Evolutionary conservation across 2,888 invertebrate species (phyloP), one percentile per base, ranked within the genome.

Genomic region (Lamellibrachia satsuma): DNA sequence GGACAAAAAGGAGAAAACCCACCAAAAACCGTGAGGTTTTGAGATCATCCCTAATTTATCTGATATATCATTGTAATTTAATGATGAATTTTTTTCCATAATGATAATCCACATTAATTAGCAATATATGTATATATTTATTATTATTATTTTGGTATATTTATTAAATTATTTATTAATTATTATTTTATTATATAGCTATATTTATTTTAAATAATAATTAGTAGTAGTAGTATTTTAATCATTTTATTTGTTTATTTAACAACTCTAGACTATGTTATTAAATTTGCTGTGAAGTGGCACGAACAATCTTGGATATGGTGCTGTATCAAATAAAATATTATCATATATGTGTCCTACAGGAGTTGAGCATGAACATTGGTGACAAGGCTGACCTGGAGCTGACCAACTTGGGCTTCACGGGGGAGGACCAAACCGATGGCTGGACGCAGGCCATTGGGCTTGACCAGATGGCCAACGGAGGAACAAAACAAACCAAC

Each of bases 301-400:
- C 75, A 75, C 39, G 22, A 75, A 75, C 22, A 22, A n/a, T 75
- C n/a, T 75, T 22, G 6, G 7, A 55, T 22, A 15, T 75, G 15
- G 75, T 22, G 22, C 60, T 15, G 15, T 60, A 60, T 9, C n/a
- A 22, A 75, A 75, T 75, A 75, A 75, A 22, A 57, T 57, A 57
- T 22, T 75, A 75, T 22, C 6, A 6, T 75, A 22, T 75, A 4
- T 22, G 11, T 15, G 75, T 75, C 22, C 6, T 75, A 22, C 75
- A 75, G 75, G 75, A 75, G n/a, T 6, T 75, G 75, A 75, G 75
- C 75, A 75, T 75, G 75, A 75, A 75, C 75, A 75, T 75, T 6
- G 75, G 75, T 2, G 75, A 75, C 75, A 75, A 75, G 75, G 75
- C 75, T 75, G 75, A 75, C 75, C 75, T 75, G n/a, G 75, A 75